Percentiles rank a stretch among this genome's conserved stretches.
Evolutionary conservation across 1,140 invertebrate species (phyloP).

Genomic region (Drosophila littoralis): DNA sequence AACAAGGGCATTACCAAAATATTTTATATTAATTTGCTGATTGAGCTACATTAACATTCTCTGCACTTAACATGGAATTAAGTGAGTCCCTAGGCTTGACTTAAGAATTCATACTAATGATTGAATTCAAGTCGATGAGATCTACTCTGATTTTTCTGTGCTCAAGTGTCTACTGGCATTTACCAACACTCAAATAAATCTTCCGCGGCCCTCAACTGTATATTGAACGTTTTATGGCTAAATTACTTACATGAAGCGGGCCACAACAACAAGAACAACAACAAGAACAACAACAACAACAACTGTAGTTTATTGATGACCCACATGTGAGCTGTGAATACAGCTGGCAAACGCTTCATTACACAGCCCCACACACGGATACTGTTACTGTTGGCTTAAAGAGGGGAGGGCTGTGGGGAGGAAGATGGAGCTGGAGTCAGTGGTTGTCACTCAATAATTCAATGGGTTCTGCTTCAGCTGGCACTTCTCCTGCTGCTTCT

Average conservation of each 20-base stretch:
- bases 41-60: too few relatives aligned
- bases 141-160: neutral
- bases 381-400: neutral
- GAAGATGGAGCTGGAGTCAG: conserved; percentile 11
- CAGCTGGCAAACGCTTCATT: conserved; percentile 60
- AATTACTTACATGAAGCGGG: conserved; percentile 19
- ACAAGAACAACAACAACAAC: conserved; percentile 23
- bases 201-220: neutral
- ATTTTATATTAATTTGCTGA: too few relatives aligned
- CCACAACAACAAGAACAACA: conserved; percentile 1
- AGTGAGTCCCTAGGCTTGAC: too few relatives aligned
- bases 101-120: too few relatives aligned
- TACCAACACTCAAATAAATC: conserved; percentile 11
- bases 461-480: conserved; percentile 30
- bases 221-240: conserved; percentile 30
- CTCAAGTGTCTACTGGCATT: neutral
- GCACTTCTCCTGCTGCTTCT: conserved; percentile 14
- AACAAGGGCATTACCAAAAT: too few relatives aligned
- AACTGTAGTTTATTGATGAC: conserved; percentile 56
- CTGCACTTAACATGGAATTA: too few relatives aligned
- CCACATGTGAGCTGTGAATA: conserved; percentile 57
- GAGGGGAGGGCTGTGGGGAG: neutral
- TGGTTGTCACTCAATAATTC: conserved; percentile 71
- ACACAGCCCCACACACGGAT: conserved; percentile 34
- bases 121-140: too few relatives aligned